Evolutionary conservation across 2,797 vertebrate species (phyloP).

Genomic region (Orientallactaga sibirica): DNA sequence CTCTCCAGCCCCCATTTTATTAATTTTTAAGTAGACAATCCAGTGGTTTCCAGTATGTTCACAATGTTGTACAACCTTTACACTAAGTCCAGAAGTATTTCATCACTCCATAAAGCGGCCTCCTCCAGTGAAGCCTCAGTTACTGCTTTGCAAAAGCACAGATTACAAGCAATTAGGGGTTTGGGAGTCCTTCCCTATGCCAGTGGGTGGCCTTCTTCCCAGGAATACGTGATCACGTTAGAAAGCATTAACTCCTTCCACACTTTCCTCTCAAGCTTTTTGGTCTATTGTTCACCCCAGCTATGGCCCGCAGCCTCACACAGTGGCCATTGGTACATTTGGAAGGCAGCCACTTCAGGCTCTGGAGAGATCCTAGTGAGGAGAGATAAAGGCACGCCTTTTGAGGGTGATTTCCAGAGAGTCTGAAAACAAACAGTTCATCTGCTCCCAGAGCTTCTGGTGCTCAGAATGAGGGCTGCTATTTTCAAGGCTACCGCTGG

Average conservation of each 20-base stretch:
- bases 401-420: neutral
- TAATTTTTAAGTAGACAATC: no score
- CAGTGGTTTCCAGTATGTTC: neutral
- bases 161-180: no score
- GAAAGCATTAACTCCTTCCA: neutral
- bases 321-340: neutral
- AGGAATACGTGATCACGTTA: neutral
- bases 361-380: neutral
- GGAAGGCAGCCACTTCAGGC: neutral
- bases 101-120: neutral
- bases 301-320: neutral
- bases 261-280: neutral
- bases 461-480: neutral
- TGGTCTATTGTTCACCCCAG: no score
- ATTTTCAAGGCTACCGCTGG: conserved; percentile 2
- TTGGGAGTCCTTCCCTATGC: neutral
- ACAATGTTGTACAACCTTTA: neutral
- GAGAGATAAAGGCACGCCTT: neutral
- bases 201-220: neutral
- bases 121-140: neutral
- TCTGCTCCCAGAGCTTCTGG: neutral
- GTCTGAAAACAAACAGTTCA: neutral
- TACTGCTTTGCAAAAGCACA: neutral
- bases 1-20: no score
- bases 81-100: neutral